Percentiles rank a stretch among this genome's conserved stretches.
Conservation (phyloP, 2,113 vertebrate species). For the Trinectes maculatus region DNA sequence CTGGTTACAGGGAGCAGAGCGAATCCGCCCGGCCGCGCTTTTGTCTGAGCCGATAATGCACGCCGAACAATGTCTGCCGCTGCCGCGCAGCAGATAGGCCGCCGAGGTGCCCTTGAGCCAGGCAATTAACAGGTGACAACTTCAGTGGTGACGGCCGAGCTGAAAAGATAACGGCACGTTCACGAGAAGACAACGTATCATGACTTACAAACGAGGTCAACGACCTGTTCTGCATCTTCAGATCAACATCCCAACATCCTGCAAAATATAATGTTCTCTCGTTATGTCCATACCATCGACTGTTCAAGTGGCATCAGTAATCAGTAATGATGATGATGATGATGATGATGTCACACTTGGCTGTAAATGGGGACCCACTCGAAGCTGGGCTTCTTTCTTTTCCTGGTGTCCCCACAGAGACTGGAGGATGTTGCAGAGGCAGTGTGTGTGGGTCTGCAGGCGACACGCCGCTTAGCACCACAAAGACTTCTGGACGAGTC, state of each 20-base stretch:
- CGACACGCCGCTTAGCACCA: constrained; percentile 56
- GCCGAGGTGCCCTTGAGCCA: constrained; percentile 53
- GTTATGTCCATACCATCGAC: too few species aligned
- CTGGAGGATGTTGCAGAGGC: constrained; percentile 31
- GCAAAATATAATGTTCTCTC: too few species aligned
- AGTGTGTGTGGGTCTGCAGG: constrained; percentile 57
- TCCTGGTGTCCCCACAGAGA: constrained; percentile 32
- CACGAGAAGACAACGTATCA: too few species aligned
- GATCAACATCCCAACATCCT: too few species aligned
- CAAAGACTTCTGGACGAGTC: constrained; percentile 54
- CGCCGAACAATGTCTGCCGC: constrained; percentile 29
- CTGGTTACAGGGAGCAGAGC: constrained; percentile 59
- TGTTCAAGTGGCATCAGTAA: too few species aligned
- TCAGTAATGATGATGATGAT: neutral
- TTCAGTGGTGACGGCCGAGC: neutral
- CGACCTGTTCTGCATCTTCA: too few species aligned
- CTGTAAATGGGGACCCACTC: neutral
- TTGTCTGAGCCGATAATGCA: constrained; percentile 57
- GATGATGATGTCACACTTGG: neutral
- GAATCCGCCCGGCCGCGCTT: constrained; percentile 30
- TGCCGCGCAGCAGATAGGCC: constrained; percentile 51
- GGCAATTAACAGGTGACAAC: constrained; percentile 28
- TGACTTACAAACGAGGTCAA: too few species aligned
- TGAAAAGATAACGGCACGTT: neutral
- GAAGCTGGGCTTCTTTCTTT: constrained; percentile 15